phyloP scores from a whole-genome alignment of 2,113 vertebrate genomes.

The Hippolais icterina region DNA sequence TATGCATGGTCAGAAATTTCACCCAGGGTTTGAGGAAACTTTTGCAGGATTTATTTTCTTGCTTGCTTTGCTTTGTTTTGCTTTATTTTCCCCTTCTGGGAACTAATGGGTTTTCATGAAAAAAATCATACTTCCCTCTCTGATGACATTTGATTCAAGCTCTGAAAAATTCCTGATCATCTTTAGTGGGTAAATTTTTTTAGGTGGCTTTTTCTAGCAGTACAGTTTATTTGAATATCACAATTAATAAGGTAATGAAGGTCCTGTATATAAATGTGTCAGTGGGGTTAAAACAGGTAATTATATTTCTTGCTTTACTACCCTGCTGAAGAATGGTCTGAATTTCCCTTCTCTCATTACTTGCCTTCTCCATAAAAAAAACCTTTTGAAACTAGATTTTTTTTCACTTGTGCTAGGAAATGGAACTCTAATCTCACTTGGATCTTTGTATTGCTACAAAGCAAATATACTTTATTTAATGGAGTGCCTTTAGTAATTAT shows the following conservation, averaged over 20 bases:
- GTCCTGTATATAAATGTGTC: neutral
- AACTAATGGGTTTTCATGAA: neutral
- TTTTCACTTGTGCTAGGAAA: neutral
- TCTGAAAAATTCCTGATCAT: neutral
- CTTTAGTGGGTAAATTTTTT: neutral
- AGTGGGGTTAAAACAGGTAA: neutral
- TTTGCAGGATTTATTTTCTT: neutral
- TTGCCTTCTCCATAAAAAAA: neutral
- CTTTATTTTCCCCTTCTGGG: rapidly evolving
- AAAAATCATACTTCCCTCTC: neutral
- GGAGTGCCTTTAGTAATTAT: neutral
- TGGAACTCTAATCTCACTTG: neutral
- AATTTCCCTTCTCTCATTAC: neutral
- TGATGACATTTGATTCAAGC: neutral
- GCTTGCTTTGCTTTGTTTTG: neutral
- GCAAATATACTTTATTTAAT: neutral
- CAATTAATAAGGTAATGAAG: neutral
- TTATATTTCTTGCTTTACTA: neutral
- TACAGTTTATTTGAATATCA: neutral
- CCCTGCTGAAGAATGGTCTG: neutral
- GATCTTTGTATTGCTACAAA: neutral
- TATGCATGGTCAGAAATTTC: neutral
- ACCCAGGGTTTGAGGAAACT: neutral
- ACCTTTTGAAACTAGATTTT: neutral
- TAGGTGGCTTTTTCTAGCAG: neutral